phyloP scores from a whole-genome alignment of 1,140 invertebrate species.

The Akabosia matsudoensis region DNA sequence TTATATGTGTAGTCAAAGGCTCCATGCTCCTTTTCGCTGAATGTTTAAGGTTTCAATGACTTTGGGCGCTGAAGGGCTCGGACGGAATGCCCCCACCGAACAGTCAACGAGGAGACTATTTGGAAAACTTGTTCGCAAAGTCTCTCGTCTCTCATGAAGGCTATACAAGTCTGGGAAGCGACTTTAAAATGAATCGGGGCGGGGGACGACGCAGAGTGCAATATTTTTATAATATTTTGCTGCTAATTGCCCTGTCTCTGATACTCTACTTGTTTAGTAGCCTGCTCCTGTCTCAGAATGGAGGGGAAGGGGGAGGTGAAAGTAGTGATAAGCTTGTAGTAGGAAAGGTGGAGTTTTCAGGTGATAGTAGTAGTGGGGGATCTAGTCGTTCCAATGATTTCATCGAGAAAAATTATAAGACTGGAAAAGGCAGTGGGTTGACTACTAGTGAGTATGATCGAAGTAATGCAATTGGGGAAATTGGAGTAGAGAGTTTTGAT shows the following conservation, averaged over 20 bases:
- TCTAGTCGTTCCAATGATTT: slow-evolving; percentile 5
- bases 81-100: background rate
- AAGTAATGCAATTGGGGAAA: background rate
- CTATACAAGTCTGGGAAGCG: background rate
- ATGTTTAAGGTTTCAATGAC: too few species aligned
- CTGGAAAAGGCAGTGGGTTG: background rate
- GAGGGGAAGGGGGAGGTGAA: background rate
- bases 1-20: too few species aligned
- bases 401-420: background rate
- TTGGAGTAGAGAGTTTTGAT: background rate
- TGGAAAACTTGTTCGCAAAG: background rate
- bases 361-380: background rate
- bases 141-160: background rate
- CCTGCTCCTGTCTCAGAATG: slow-evolving; percentile 16
- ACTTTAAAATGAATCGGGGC: background rate
- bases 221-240: slow-evolving; percentile 31
- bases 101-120: background rate
- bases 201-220: slow-evolving; percentile 8
- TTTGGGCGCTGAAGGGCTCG: too few species aligned
- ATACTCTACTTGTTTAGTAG: slow-evolving; percentile 27
- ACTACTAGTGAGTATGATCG: background rate
- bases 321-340: background rate
- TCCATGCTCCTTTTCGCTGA: too few species aligned
- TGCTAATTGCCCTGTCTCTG: slow-evolving; percentile 25
- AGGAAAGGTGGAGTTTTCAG: background rate